These are phyloP conservation scores for Tiliacea citrago DNA, from an alignment of 2,888 invertebrate species.

Conservation along the genomic window DNA sequence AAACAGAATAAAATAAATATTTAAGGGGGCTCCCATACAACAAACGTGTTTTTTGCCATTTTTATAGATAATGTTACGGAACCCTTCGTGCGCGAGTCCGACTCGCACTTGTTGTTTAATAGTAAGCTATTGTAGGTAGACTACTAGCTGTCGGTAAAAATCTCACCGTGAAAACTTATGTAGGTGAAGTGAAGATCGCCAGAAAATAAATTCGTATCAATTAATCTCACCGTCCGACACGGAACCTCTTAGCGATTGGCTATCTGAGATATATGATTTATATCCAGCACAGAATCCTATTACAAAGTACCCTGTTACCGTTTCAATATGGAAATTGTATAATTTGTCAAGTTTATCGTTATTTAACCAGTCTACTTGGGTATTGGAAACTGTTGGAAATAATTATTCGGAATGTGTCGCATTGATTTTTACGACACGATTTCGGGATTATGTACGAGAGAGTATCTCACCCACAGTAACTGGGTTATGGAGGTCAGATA, in stretches of 20 bases:
- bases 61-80: no score
- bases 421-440: neutral
- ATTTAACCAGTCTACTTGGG: conserved; percentile 11
- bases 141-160: no score
- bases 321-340: conserved; percentile 47
- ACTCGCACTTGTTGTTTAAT: no score
- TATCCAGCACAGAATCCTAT: conserved; percentile 25
- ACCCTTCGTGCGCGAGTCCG: no score
- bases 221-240: conserved; percentile 29
- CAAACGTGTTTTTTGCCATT: no score
- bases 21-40: no score
- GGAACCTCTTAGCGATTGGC: conserved; percentile 10
- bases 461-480: no score
- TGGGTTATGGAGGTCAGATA: no score
- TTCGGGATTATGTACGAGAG: neutral
- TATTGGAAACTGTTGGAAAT: conserved; percentile 17
- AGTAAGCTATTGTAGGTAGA: no score
- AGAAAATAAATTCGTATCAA: conserved; percentile 26
- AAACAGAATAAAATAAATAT: no score
- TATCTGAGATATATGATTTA: conserved; percentile 47
- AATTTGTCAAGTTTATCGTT: conserved; percentile 50
- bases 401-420: neutral
- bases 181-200: no score
- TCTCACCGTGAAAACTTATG: no score
- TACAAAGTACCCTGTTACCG: conserved; percentile 47